These are phyloP conservation scores for Tangara arthus DNA, from an alignment of 2,797 vertebrate genomes.

Conservation along the genomic window DNA sequence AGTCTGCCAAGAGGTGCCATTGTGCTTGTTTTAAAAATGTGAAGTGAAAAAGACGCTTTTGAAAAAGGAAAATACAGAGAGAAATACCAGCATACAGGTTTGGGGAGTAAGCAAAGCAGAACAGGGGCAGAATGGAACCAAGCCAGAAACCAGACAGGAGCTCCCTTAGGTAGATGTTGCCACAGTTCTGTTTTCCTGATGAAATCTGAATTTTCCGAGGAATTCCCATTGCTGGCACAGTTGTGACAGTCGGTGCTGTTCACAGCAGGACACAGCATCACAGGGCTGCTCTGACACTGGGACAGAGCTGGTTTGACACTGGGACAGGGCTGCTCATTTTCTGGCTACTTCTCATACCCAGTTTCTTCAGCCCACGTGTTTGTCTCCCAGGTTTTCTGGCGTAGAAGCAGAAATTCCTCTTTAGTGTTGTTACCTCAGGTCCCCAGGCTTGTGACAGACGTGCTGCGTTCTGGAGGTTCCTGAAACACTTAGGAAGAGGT, in stretches of 20 bases:
- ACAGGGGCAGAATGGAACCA: background rate
- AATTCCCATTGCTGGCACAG: background rate
- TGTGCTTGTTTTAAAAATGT: background rate
- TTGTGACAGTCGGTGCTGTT: background rate
- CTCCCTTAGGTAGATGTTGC: accelerated
- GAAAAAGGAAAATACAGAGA: background rate
- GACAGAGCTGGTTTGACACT: background rate
- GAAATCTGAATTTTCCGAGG: background rate
- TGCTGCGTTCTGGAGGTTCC: background rate
- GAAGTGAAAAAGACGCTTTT: background rate
- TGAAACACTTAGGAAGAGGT: background rate
- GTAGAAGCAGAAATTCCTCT: background rate
- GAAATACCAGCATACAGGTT: background rate
- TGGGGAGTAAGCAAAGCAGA: background rate
- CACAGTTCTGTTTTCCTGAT: background rate
- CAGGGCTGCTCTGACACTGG: background rate
- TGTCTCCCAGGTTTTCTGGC: background rate
- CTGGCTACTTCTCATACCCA: background rate
- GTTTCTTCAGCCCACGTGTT: background rate
- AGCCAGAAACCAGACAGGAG: background rate
- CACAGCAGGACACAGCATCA: accelerated
- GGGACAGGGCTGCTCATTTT: background rate
- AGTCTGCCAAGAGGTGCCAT: background rate
- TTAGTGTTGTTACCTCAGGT: accelerated
- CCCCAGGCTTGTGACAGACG: accelerated